These are phyloP conservation scores for Dicyrtomina minuta DNA, from an alignment of 2,888 invertebrate genomes.

Conservation along the genomic window DNA sequence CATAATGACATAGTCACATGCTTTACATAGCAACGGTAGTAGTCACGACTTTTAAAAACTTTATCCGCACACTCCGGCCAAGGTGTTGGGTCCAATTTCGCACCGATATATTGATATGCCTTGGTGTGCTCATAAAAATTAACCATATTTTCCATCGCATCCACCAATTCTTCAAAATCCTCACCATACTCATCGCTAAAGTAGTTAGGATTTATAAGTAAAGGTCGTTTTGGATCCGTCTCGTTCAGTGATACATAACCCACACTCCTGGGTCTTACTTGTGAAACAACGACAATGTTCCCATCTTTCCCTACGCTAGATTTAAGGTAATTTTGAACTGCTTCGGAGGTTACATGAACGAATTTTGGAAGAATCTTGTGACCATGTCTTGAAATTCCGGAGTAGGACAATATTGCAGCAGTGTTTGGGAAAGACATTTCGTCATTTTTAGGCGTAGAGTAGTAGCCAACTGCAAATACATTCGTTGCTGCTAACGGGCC, in stretches of 20 bases:
- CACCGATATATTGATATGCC: constrained; percentile 11
- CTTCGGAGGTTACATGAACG: no score
- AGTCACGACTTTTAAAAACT: constrained; percentile 3
- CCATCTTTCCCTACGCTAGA: constrained; percentile 13
- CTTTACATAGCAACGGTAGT: constrained; percentile 31
- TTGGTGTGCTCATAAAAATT: constrained; percentile 18
- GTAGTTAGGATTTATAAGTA: constrained; percentile 15
- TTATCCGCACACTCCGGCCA: constrained; percentile 27
- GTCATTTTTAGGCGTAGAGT: constrained; percentile 18
- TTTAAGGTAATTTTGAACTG: no score
- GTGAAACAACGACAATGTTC: constrained; percentile 13
- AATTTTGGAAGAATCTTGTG: no score
- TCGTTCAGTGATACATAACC: constrained; percentile 7
- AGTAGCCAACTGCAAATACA: constrained; percentile 15
- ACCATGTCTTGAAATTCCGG: no score
- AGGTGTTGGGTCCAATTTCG: not conserved
- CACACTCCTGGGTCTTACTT: constrained; percentile 9
- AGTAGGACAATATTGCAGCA: not conserved
- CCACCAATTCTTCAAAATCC: not conserved
- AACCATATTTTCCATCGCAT: not conserved
- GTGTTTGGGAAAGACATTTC: constrained; percentile 23
- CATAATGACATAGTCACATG: constrained; percentile 24
- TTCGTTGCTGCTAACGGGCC: constrained; percentile 22
- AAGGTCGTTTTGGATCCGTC: constrained; percentile 4
- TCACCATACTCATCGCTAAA: constrained; percentile 12